phyloP scores from a whole-genome alignment of 2,797 vertebrate genomes.

The Echeneis naucrates region DNA sequence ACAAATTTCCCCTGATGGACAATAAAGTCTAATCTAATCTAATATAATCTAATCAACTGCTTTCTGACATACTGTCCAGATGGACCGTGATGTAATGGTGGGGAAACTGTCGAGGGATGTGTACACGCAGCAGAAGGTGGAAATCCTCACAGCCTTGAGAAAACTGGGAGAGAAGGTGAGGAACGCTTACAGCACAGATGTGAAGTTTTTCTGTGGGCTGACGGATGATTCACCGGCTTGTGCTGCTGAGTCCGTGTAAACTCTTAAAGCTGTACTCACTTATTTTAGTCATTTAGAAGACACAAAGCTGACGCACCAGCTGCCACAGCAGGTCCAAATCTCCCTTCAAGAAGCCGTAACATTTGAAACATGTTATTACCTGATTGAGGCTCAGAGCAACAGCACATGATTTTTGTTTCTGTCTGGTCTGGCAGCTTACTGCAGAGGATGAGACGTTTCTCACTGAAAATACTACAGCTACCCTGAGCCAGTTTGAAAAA shows the following conservation, averaged over 20 bases:
- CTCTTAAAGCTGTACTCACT: slow-evolving; percentile 3
- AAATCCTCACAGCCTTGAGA: slow-evolving; percentile 95
- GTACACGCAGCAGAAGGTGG: slow-evolving; percentile 95
- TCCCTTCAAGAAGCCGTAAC: background rate
- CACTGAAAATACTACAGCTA: slow-evolving; percentile 90
- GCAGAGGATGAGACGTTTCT: slow-evolving; percentile 92
- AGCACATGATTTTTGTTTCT: background rate
- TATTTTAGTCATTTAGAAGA: slow-evolving; percentile 19
- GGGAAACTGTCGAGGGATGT: slow-evolving; percentile 90
- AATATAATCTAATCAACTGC: no score
- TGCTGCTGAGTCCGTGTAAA: slow-evolving; percentile 28
- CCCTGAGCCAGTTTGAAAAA: slow-evolving; percentile 96
- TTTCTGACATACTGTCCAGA: slow-evolving; percentile 81
- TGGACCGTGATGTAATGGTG: slow-evolving; percentile 97
- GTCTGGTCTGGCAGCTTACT: slow-evolving; percentile 85
- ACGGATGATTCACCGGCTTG: slow-evolving; percentile 44
- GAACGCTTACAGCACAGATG: background rate
- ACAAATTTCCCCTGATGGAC: no score
- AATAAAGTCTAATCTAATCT: no score
- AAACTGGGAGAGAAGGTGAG: slow-evolving; percentile 97
- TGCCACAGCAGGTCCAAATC: background rate
- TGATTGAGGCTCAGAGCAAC: background rate
- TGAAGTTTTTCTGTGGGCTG: background rate
- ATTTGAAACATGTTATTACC: slow-evolving; percentile 5
- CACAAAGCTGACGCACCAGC: slow-evolving; percentile 8